Conservation (phyloP, 2,113 vertebrate genomes). For the Oncorhynchus masou region DNA sequence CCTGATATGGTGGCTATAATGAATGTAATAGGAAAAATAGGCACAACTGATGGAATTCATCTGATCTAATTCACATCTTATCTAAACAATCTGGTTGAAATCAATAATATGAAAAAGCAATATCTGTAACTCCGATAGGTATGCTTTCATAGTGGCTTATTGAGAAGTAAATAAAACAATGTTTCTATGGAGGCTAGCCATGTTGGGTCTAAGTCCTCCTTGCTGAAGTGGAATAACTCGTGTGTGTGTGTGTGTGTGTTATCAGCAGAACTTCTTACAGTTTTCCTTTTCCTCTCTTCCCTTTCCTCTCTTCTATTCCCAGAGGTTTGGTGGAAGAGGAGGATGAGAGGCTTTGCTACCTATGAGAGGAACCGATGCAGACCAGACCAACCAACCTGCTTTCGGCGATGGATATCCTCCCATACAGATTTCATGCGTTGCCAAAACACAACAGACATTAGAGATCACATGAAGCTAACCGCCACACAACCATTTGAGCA, state of each 20-base stretch:
- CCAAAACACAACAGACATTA: constrained; percentile 29
- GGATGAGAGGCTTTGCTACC: constrained; percentile 58
- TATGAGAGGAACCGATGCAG: constrained; percentile 42
- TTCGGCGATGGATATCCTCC: neutral
- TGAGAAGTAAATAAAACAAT: too few relatives aligned
- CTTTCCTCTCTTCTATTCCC: neutral
- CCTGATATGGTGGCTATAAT: too few relatives aligned
- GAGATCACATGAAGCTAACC: constrained; percentile 33
- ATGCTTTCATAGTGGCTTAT: too few relatives aligned
- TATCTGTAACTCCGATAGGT: too few relatives aligned
- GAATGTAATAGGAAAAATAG: too few relatives aligned
- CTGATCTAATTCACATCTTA: too few relatives aligned
- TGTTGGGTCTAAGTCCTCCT: neutral
- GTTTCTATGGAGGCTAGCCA: neutral
- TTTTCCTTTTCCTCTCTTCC: constrained; percentile 21
- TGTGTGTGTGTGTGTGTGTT: too few relatives aligned
- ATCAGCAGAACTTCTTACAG: neutral
- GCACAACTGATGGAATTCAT: too few relatives aligned
- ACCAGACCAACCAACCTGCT: neutral
- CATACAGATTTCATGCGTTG: constrained; percentile 40
- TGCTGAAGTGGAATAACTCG: neutral
- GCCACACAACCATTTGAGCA: constrained; percentile 42
- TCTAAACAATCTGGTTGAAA: too few relatives aligned
- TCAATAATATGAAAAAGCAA: too few relatives aligned
- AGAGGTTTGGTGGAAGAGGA: constrained; percentile 71